Conservation (phyloP, 2,797 vertebrate species). For the Lindbergichthys nudifrons region DNA sequence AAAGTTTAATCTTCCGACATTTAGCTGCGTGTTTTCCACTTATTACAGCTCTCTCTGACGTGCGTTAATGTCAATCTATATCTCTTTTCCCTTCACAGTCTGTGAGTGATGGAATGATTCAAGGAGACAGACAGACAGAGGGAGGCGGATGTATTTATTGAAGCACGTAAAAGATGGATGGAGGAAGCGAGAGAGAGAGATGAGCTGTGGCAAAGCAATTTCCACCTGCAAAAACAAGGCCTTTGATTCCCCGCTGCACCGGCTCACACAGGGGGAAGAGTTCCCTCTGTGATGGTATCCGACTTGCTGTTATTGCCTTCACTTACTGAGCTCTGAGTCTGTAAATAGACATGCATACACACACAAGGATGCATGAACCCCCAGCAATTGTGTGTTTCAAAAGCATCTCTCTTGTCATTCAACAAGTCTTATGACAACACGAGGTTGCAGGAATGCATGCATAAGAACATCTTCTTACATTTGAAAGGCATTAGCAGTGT, state of each 20-base stretch:
- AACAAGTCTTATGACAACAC: neutral
- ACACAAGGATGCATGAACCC: no score
- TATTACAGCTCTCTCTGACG: conserved; percentile 1
- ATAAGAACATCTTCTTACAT: neutral
- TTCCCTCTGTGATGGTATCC: conserved; percentile 10
- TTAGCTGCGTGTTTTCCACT: conserved; percentile 20
- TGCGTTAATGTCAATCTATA: conserved; percentile 15
- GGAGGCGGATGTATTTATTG: conserved; percentile 50
- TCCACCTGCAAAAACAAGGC: conserved; percentile 52
- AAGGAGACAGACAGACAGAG: conserved; percentile 18
- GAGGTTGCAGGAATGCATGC: neutral
- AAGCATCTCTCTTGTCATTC: neutral
- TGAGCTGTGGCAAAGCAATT: conserved; percentile 33
- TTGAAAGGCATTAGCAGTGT: neutral
- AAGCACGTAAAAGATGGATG: conserved; percentile 45
- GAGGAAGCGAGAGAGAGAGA: conserved; percentile 19
- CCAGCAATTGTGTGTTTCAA: neutral
- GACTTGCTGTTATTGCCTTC: conserved; percentile 31
- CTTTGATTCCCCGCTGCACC: conserved; percentile 34
- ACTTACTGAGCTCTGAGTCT: conserved; percentile 13
- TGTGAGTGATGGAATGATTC: conserved; percentile 50
- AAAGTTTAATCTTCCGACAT: conserved; percentile 1
- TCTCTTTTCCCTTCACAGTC: neutral
- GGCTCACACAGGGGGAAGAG: conserved; percentile 16
- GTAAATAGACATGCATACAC: conserved; percentile 7